Base-by-base conservation (phyloP, 2,113 vertebrate genomes). In the Chaenogobius annularis region DNA sequence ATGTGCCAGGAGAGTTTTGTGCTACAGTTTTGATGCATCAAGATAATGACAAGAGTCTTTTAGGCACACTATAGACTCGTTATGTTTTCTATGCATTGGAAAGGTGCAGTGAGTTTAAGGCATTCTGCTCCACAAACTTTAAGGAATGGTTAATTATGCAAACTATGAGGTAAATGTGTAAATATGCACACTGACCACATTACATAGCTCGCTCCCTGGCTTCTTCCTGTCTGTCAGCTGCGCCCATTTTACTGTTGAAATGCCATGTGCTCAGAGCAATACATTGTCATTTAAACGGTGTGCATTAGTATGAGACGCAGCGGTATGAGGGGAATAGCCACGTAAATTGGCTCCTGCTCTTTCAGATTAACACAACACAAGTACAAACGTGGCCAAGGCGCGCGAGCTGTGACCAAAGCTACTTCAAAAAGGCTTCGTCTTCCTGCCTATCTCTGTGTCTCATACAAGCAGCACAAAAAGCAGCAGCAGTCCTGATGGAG, bases 261-360 rank as follows among this genome's bases (percentile, higher is more conserved):
- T 54, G 50, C 19, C 50, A 54, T 54, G n/a, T 1, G 50, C 50
- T 54, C 50, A 54, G 50, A 54, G 19, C 50, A 20, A 15, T 54
- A n/a, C 50, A 54, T 54, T 54, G 50, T 54, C 19, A 20, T 61
- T 74, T 74, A 75, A 43, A 68, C 13, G 80, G 72, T 70, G 63
- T 73, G 58, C 67, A 54, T 84, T 63, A 75, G 70, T 76, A 62
- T 73, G 75, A 77, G 77, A 79, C 87, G 87, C 88, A 89, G 83
- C 88, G 79, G 81, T 90, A 86, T 80, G 83, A 88, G 85, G 89
- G 89, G 85, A 89, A 56, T 71, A 59, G 87, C 67, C 85, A 76
- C 75, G 71, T 85, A 89, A 88, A 90, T 85, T 89, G 89, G 76
- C 76, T 87, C 83, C 74, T 85, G 89, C 89, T 83, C 83, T 80